phyloP scores from a whole-genome alignment of 2,888 invertebrate species.

The Criorhina ranunculi region DNA sequence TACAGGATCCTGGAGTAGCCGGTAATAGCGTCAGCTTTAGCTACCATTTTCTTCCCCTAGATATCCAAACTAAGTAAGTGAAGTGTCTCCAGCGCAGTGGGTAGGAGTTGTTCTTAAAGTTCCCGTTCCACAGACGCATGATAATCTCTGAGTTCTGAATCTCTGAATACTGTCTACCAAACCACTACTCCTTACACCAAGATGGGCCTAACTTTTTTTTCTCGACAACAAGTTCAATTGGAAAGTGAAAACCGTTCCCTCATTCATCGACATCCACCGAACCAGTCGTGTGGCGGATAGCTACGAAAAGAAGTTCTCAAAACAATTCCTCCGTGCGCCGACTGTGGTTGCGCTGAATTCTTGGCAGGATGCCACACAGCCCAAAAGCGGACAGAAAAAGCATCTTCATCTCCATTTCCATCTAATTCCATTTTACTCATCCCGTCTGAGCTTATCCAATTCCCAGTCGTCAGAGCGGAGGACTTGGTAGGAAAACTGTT shows the following conservation, averaged over 20 bases:
- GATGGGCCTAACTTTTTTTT: too few relatives aligned
- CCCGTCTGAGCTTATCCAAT: constrained; percentile 27
- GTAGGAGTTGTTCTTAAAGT: too few relatives aligned
- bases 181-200: too few relatives aligned
- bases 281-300: not conserved
- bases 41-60: too few relatives aligned
- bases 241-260: constrained; percentile 26
- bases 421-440: constrained; percentile 52
- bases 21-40: too few relatives aligned
- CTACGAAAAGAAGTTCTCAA: not conserved
- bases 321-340: constrained; percentile 9
- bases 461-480: not conserved
- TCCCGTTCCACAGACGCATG: too few relatives aligned
- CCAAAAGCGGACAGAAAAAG: constrained; percentile 18
- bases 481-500: not conserved
- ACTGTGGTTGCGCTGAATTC: constrained; percentile 10
- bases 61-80: too few relatives aligned
- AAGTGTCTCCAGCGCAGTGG: too few relatives aligned
- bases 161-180: too few relatives aligned
- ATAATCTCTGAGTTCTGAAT: too few relatives aligned
- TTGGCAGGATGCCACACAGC: constrained; percentile 45
- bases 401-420: constrained; percentile 19
- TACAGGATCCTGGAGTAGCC: too few relatives aligned
- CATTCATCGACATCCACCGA: not conserved
- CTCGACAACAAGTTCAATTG: not conserved